These are phyloP conservation scores for Hemibagrus guttatus DNA, from an alignment of 2,797 vertebrate genomes.

Conservation along the genomic window DNA sequence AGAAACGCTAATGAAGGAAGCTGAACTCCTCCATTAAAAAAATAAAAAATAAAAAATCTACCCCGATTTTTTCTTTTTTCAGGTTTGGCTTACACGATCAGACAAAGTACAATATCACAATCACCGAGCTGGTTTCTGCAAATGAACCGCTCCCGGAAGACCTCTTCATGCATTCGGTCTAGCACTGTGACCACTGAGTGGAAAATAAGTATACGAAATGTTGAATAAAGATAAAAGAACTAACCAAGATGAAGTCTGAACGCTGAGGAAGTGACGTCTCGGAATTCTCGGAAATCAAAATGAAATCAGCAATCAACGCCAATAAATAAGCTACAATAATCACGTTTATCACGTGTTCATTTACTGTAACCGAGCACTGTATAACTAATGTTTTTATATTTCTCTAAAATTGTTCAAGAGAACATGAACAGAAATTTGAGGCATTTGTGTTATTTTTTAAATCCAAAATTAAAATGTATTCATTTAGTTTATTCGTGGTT, in stretches of 20 bases:
- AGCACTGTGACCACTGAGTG: not conserved
- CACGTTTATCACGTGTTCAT: not conserved
- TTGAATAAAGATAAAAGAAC: not conserved
- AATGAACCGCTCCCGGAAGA: conserved; percentile 10
- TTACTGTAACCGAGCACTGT: not conserved
- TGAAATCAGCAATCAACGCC: not conserved
- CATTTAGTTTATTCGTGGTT: not conserved
- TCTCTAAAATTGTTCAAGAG: not conserved
- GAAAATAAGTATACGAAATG: not conserved
- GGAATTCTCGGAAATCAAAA: not conserved
- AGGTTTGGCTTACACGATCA: conserved; percentile 67
- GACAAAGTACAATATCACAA: conserved; percentile 11
- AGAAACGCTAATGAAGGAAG: conserved; percentile 51
- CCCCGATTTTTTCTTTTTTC: conserved; percentile 66
- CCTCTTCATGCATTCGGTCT: not conserved
- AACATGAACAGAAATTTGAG: no score
- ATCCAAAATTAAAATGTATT: not conserved
- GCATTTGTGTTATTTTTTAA: not conserved
- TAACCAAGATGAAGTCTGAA: not conserved
- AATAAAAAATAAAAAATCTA: conserved; percentile 49
- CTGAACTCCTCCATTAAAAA: conserved; percentile 45
- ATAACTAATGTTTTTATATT: not conserved
- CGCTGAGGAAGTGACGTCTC: not conserved
- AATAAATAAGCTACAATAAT: not conserved
- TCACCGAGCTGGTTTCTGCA: conserved; percentile 21